Evolutionary conservation across 2,888 invertebrate species (phyloP).

Genomic region (Chirona hameri): DNA sequence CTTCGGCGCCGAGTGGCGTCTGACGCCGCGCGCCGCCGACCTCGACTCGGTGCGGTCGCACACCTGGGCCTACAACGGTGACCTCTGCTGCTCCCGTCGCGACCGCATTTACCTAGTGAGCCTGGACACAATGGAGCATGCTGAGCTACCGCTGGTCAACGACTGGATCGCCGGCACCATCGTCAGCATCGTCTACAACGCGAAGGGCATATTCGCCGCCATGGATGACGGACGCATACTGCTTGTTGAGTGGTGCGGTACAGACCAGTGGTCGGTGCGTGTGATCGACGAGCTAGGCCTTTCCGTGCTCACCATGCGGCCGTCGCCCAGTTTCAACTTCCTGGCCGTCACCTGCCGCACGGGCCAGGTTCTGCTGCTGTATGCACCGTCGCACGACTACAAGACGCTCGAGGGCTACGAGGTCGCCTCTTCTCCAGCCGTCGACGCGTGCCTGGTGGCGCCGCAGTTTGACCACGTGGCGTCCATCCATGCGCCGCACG

Average conservation of each 20-base stretch:
- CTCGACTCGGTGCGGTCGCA: neutral
- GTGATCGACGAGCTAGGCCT: neutral
- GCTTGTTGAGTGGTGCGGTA: neutral
- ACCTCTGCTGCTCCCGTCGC: neutral
- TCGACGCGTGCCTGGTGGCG: neutral
- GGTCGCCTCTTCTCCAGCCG: neutral
- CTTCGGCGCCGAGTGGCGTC: constrained; percentile 13
- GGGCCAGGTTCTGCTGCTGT: neutral
- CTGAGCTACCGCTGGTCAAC: neutral
- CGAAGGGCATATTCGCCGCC: neutral
- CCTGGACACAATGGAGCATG: neutral
- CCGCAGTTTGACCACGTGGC: neutral
- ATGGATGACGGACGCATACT: constrained; percentile 8
- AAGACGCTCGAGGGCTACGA: neutral
- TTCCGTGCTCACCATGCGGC: neutral
- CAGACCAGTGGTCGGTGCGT: neutral
- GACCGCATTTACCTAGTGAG: neutral
- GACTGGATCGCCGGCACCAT: neutral
- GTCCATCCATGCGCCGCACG: neutral
- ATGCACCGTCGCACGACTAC: neutral
- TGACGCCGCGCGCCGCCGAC: neutral
- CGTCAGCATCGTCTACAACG: neutral
- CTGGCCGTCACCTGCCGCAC: neutral
- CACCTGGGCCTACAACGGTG: neutral
- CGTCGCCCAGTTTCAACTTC: neutral